phyloP scores from a whole-genome alignment of 2,113 vertebrate species.

The Zingel zingel region DNA sequence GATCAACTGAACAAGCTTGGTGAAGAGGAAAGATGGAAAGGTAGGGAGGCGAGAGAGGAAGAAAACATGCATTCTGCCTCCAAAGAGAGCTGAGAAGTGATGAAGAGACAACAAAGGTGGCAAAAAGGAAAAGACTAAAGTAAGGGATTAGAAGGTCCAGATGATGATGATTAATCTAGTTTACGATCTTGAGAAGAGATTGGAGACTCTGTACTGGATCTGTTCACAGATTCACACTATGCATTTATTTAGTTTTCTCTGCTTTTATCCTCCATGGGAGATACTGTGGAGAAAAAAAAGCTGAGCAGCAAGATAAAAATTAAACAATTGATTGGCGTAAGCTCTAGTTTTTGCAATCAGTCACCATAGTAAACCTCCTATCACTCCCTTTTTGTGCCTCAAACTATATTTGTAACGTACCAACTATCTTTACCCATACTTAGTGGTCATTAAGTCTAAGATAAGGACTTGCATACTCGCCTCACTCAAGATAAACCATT shows the following conservation, averaged over 20 bases:
- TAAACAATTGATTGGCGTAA: neutral
- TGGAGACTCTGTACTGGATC: neutral
- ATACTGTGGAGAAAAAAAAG: neutral
- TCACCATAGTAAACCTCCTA: neutral
- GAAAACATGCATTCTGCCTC: conserved; percentile 1
- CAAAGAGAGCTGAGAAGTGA: conserved; percentile 7
- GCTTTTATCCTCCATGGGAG: neutral
- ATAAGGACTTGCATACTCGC: neutral
- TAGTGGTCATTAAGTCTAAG: neutral
- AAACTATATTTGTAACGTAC: neutral
- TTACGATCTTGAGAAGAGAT: conserved; percentile 10
- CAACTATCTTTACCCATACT: neutral
- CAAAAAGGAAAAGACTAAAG: neutral
- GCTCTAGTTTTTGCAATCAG: neutral
- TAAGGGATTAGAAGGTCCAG: neutral
- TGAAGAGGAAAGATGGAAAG: conserved; percentile 44
- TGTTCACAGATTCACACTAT: conserved; percentile 13
- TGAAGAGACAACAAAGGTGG: neutral
- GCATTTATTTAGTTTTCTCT: conserved; percentile 2
- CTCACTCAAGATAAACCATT: neutral
- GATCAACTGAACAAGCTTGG: conserved; percentile 44
- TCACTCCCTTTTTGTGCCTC: neutral
- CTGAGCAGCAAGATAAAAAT: neutral
- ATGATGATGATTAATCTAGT: conserved; percentile 65
- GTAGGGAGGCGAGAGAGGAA: neutral